These are phyloP conservation scores for Carcina quercana DNA, from an alignment of 2,888 invertebrate species.

Conservation along the genomic window DNA sequence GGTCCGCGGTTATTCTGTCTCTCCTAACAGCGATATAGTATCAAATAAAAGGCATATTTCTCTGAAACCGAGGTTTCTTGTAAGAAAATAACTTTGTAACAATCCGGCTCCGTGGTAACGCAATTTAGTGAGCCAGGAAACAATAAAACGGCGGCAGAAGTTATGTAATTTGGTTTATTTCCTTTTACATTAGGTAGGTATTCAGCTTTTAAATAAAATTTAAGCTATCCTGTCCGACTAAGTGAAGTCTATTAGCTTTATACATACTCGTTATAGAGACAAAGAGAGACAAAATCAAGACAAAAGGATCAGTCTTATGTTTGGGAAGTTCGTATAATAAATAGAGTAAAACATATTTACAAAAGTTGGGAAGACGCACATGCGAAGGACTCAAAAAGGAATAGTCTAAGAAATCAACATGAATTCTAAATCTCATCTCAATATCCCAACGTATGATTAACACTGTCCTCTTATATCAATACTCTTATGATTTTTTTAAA, in stretches of 20 bases:
- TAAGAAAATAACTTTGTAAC: too few species aligned
- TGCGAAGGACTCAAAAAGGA: slow-evolving; percentile 52
- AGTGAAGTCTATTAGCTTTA: slow-evolving; percentile 54
- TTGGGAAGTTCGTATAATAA: slow-evolving; percentile 71
- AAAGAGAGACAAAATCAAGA: slow-evolving; percentile 68
- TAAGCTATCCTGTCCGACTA: slow-evolving; percentile 60
- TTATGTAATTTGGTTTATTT: slow-evolving; percentile 58
- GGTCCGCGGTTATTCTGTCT: too few species aligned
- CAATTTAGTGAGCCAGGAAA: too few species aligned
- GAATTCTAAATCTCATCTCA: slow-evolving; percentile 35
- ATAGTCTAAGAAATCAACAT: slow-evolving; percentile 47
- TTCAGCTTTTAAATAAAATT: slow-evolving; percentile 58
- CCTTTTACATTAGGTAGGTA: slow-evolving; percentile 57
- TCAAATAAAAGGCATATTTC: too few species aligned
- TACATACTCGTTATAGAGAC: slow-evolving; percentile 43
- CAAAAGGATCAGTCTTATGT: slow-evolving; percentile 74
- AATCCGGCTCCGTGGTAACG: too few species aligned
- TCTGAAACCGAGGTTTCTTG: too few species aligned
- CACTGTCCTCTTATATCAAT: slow-evolving; percentile 48
- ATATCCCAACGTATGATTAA: slow-evolving; percentile 50
- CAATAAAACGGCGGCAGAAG: slow-evolving; percentile 19
- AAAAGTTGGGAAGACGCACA: slow-evolving; percentile 70
- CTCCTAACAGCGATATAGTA: too few species aligned
- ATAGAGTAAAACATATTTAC: slow-evolving; percentile 66
- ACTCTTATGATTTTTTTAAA: slow-evolving; percentile 37